Evolutionary conservation across 2,888 invertebrate species (phyloP).

Genomic region (Adela reaumurella): DNA sequence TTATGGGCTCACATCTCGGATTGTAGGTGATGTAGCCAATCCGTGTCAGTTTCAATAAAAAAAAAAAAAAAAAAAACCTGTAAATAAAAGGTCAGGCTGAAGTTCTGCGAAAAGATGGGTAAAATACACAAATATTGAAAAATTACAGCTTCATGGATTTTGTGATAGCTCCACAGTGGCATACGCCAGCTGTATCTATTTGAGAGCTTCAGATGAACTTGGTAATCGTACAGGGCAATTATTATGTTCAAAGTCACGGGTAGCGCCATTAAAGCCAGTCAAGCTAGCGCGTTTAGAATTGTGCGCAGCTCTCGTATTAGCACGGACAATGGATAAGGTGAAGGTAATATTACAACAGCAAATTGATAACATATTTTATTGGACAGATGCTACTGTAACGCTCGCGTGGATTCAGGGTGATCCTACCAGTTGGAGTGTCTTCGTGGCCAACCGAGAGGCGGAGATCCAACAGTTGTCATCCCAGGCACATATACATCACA

Average conservation of each 20-base stretch:
- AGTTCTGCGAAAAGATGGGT: no score
- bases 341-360: background rate
- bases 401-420: background rate
- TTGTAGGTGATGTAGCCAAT: no score
- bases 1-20: no score
- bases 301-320: background rate
- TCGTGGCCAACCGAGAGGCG: background rate
- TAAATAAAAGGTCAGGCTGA: no score
- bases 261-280: background rate
- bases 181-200: background rate
- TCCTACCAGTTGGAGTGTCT: background rate
- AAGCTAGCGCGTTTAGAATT: background rate
- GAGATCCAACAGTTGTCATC: background rate
- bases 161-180: background rate
- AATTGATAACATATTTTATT: background rate
- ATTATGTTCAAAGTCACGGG: background rate
- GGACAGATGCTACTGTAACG: background rate
- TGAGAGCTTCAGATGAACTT: background rate
- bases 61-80: no score
- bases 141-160: background rate
- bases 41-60: no score
- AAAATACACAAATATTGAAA: background rate
- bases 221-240: background rate
- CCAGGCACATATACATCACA: no score
- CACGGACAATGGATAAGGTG: background rate